phyloP scores from a whole-genome alignment of 1,140 invertebrate genomes.

The Brachionus manjavacas region DNA sequence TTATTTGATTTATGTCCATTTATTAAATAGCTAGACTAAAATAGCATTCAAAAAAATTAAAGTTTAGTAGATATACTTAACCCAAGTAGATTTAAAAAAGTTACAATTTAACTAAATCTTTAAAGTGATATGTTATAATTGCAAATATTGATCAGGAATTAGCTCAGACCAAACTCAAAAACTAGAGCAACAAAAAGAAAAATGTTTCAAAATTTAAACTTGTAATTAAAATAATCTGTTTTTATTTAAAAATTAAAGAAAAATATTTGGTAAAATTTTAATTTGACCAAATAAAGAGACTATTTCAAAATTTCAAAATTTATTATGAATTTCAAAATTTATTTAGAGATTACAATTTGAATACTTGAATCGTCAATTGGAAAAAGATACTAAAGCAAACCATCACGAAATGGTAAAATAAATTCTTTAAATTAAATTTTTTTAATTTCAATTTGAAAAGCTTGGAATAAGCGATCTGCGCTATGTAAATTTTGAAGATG shows the following conservation, averaged over 20 bases:
- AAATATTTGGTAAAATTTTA: not conserved
- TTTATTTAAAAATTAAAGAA: not conserved
- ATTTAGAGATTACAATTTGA: slow-evolving; percentile 16
- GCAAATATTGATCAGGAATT: not conserved
- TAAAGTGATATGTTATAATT: not conserved
- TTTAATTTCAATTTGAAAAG: not conserved
- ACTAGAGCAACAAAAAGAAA: not conserved
- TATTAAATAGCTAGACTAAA: not conserved
- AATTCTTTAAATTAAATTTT: not conserved
- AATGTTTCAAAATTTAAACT: not conserved
- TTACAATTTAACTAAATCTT: not conserved
- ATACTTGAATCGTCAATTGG: not conserved
- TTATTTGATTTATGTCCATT: not conserved
- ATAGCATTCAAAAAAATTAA: not conserved
- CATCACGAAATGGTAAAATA: not conserved
- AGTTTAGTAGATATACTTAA: not conserved
- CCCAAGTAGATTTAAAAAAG: not conserved
- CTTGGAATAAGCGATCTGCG: not conserved
- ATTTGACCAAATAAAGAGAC: too few relatives aligned
- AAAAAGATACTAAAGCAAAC: not conserved
- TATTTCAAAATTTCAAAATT: too few relatives aligned
- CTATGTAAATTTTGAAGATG: slow-evolving; percentile 7
- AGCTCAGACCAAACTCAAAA: not conserved
- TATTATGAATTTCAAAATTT: not conserved
- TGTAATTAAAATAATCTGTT: not conserved